phyloP scores from a whole-genome alignment of 2,888 invertebrate genomes.

The Rugalucina vietnamica region DNA sequence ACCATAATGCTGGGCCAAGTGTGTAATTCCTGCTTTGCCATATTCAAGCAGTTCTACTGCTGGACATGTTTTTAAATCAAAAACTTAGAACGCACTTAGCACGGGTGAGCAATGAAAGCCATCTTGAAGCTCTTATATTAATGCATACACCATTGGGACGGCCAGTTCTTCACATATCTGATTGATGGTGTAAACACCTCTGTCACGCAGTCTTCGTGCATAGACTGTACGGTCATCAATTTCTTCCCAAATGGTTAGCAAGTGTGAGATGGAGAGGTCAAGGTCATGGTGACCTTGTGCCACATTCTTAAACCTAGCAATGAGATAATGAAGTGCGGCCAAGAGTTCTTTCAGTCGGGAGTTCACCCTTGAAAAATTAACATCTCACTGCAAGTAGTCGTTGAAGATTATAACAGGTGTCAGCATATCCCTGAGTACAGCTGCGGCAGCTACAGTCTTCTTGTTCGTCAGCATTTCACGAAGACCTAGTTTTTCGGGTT shows the following conservation, averaged over 20 bases:
- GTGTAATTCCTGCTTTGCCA: too few relatives aligned
- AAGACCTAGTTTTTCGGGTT: slow-evolving; percentile 34
- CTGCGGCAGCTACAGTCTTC: slow-evolving; percentile 22
- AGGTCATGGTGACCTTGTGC: neutral
- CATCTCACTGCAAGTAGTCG: slow-evolving; percentile 24
- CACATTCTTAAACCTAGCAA: neutral
- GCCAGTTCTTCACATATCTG: too few relatives aligned
- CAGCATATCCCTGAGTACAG: slow-evolving; percentile 39
- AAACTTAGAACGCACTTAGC: too few relatives aligned
- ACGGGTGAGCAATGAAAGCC: too few relatives aligned
- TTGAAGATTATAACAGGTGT: slow-evolving; percentile 30
- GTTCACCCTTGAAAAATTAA: slow-evolving; percentile 22
- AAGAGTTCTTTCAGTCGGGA: neutral
- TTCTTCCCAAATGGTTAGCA: slow-evolving; percentile 41
- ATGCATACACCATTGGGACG: too few relatives aligned
- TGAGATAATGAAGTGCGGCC: neutral
- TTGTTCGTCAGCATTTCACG: slow-evolving; percentile 1
- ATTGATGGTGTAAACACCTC: too few relatives aligned
- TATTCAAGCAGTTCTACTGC: too few relatives aligned
- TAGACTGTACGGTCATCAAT: slow-evolving; percentile 39
- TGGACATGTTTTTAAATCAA: too few relatives aligned
- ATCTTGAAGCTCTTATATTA: too few relatives aligned
- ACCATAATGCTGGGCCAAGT: too few relatives aligned
- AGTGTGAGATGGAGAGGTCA: too few relatives aligned
- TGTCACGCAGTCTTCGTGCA: slow-evolving; percentile 8